Evolutionary conservation across 2,113 vertebrate species (phyloP).

Genomic region (Bostrychus sinensis): DNA sequence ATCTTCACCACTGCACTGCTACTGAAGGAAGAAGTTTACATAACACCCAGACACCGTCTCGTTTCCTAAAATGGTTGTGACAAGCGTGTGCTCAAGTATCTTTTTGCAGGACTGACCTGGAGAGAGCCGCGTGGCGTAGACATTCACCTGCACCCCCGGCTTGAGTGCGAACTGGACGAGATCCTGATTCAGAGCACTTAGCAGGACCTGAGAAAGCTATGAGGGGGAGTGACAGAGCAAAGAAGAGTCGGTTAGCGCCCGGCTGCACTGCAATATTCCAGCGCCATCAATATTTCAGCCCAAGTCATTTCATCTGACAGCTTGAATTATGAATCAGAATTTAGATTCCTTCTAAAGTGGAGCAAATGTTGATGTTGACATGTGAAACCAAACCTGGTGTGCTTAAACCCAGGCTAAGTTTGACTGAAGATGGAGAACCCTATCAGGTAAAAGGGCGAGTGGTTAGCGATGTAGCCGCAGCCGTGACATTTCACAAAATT

Average conservation of each 20-base stretch:
- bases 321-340: constrained; percentile 71
- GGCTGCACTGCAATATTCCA: constrained; percentile 56
- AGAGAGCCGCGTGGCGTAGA: constrained; percentile 69
- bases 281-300: constrained; percentile 74
- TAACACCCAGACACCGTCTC: neutral
- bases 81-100: constrained; percentile 15
- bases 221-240: constrained; percentile 50
- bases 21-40: constrained; percentile 2
- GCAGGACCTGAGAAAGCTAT: constrained; percentile 73
- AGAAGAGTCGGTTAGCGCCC: constrained; percentile 47
- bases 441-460: constrained; percentile 49
- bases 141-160: constrained; percentile 70
- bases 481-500: constrained; percentile 49
- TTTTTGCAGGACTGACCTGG: constrained; percentile 61
- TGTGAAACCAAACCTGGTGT: constrained; percentile 37
- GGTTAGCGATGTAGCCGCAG: constrained; percentile 22
- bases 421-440: constrained; percentile 21
- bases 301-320: constrained; percentile 66
- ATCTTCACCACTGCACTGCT: neutral
- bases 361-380: constrained; percentile 66
- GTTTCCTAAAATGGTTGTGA: neutral
- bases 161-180: constrained; percentile 73
- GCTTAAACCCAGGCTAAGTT: constrained; percentile 7
- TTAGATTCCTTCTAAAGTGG: constrained; percentile 67
- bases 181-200: constrained; percentile 78